These are phyloP conservation scores for Microtus montanus DNA, from an alignment of 2,113 vertebrate species.

Conservation along the genomic window DNA sequence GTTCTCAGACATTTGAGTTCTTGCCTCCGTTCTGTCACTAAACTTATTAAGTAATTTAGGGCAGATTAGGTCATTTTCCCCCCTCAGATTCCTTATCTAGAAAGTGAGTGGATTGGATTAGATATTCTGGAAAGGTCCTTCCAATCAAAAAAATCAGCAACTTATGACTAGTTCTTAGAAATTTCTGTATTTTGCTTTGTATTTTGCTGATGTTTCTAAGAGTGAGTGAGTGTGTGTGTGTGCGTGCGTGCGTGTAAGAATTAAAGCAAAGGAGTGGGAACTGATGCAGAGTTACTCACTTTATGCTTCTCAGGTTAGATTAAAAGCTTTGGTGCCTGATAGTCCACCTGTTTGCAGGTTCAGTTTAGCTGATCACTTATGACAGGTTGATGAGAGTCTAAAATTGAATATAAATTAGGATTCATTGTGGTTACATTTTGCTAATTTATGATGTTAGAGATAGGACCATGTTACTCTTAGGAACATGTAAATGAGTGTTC, in stretches of 20 bases:
- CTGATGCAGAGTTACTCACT: slow-evolving; percentile 25
- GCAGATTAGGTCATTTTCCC: background rate
- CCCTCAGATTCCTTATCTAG: slow-evolving; percentile 46
- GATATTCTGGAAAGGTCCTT: slow-evolving; percentile 39
- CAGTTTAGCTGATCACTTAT: slow-evolving; percentile 41
- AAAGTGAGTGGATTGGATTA: slow-evolving; percentile 43
- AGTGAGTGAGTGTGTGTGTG: background rate
- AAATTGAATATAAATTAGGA: slow-evolving; percentile 47
- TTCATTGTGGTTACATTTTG: background rate
- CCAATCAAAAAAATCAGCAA: background rate
- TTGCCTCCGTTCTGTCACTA: background rate
- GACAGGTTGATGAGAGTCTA: slow-evolving; percentile 61
- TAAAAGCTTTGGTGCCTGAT: slow-evolving; percentile 50
- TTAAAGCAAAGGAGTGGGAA: slow-evolving; percentile 30
- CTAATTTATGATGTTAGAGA: slow-evolving; percentile 15
- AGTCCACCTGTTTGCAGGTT: slow-evolving; percentile 49
- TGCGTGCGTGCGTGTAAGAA: background rate
- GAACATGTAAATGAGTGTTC: background rate
- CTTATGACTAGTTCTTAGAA: slow-evolving; percentile 9
- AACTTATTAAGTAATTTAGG: background rate
- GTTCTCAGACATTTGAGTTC: background rate
- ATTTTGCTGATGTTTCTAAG: slow-evolving; percentile 16
- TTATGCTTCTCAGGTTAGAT: slow-evolving; percentile 49
- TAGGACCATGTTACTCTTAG: background rate
- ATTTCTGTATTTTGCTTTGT: slow-evolving; percentile 20